phyloP scores from a whole-genome alignment of 2,113 vertebrate genomes.

The Thymallus thymallus region DNA sequence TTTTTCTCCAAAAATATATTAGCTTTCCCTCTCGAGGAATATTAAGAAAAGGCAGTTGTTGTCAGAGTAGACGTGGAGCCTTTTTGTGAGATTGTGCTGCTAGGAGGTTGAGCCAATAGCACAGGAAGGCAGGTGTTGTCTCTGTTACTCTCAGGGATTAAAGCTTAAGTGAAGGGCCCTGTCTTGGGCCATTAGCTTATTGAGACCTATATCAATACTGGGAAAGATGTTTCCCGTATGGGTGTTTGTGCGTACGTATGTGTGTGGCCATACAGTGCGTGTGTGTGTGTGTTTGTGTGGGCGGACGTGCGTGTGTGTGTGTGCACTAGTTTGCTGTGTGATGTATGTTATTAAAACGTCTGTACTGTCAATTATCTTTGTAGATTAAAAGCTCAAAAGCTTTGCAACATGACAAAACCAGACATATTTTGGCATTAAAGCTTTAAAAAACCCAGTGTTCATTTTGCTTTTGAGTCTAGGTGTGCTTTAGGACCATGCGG shows the following conservation, averaged over 20 bases:
- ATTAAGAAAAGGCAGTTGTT: too few species aligned
- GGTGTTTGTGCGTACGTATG: not conserved
- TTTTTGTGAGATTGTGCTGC: too few species aligned
- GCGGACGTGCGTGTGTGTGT: too few species aligned
- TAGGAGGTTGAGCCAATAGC: too few species aligned
- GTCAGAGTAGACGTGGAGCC: too few species aligned
- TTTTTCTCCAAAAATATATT: too few species aligned
- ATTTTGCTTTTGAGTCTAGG: too few species aligned
- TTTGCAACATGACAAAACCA: not conserved
- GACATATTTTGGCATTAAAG: not conserved
- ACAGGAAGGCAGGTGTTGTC: too few species aligned
- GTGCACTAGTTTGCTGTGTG: not conserved
- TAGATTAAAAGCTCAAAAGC: not conserved
- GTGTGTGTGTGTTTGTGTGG: too few species aligned
- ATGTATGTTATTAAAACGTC: not conserved
- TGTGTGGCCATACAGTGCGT: not conserved
- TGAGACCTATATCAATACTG: conserved; percentile 10
- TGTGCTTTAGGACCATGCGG: too few species aligned
- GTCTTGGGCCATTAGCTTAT: conserved; percentile 42
- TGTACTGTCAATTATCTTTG: not conserved
- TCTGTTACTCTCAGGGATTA: conserved; percentile 30
- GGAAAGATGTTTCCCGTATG: not conserved
- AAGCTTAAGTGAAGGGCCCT: conserved; percentile 13
- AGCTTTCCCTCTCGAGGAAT: too few species aligned
- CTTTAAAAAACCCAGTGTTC: too few species aligned